Evolutionary conservation across 2,888 invertebrate species (phyloP).

Genomic region (Nycteola revayana): DNA sequence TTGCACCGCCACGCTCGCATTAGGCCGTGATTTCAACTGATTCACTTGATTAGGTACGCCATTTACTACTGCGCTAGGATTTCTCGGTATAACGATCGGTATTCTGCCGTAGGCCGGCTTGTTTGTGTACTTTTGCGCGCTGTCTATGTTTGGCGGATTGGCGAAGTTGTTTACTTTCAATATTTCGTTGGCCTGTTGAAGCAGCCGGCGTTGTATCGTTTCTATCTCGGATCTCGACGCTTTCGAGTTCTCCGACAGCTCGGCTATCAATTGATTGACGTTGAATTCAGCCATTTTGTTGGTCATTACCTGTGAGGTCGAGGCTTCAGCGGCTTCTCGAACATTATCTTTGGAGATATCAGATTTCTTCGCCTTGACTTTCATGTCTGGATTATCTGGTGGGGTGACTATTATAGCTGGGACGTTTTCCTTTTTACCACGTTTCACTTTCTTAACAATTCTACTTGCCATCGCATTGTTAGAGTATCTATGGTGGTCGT

Average conservation of each 20-base stretch:
- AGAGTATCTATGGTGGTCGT: slow-evolving; percentile 55
- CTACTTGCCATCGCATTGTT: slow-evolving; percentile 86
- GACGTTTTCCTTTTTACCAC: slow-evolving; percentile 77
- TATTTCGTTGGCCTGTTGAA: slow-evolving; percentile 75
- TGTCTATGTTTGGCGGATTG: slow-evolving; percentile 60
- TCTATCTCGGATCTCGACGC: slow-evolving; percentile 72
- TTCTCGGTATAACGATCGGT: slow-evolving; percentile 51
- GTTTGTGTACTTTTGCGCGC: slow-evolving; percentile 59
- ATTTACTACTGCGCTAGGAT: slow-evolving; percentile 37
- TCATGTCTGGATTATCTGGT: slow-evolving; percentile 61
- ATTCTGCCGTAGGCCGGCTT: slow-evolving; percentile 62
- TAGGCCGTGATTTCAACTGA: slow-evolving; percentile 40
- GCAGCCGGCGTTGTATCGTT: slow-evolving; percentile 64
- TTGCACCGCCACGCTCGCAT: slow-evolving; percentile 30
- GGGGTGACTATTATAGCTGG: slow-evolving; percentile 65
- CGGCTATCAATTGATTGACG: slow-evolving; percentile 70
- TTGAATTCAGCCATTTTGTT: slow-evolving; percentile 63
- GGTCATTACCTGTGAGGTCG: slow-evolving; percentile 34
- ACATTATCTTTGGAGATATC: slow-evolving; percentile 38
- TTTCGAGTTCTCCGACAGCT: slow-evolving; percentile 69
- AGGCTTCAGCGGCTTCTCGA: slow-evolving; percentile 29
- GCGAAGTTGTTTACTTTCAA: slow-evolving; percentile 74
- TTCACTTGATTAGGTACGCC: slow-evolving; percentile 38
- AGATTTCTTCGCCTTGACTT: slow-evolving; percentile 54
- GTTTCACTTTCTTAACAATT: slow-evolving; percentile 88